These are phyloP conservation scores for Zygaena filipendulae DNA, from an alignment of 2,888 invertebrate species.

Conservation along the genomic window DNA sequence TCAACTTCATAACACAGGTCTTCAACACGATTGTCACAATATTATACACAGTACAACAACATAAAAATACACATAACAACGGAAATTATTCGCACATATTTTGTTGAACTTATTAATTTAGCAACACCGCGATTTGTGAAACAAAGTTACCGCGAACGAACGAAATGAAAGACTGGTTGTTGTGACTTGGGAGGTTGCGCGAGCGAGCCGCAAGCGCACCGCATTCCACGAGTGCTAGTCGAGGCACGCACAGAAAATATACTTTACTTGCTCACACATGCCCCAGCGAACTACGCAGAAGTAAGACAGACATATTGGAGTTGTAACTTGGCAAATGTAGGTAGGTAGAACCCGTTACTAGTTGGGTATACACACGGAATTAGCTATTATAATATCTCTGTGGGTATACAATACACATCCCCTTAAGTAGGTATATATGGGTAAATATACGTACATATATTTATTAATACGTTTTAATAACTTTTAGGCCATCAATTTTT, in stretches of 20 bases:
- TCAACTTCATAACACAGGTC: slow-evolving; percentile 59
- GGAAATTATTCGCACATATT: slow-evolving; percentile 56
- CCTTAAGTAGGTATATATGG: too few species aligned
- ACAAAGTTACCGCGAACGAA: slow-evolving; percentile 43
- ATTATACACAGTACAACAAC: slow-evolving; percentile 43
- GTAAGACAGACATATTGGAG: slow-evolving; percentile 22
- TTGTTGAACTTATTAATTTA: too few species aligned
- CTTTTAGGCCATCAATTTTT: too few species aligned
- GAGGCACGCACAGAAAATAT: slow-evolving; percentile 37
- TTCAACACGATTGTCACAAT: slow-evolving; percentile 42
- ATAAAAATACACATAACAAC: slow-evolving; percentile 46
- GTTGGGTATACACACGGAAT: too few species aligned
- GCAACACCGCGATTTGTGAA: too few species aligned
- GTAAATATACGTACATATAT: too few species aligned
- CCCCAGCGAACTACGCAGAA: slow-evolving; percentile 17
- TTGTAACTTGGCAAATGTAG: slow-evolving; percentile 32
- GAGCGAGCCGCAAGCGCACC: slow-evolving; percentile 52
- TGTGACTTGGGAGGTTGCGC: slow-evolving; percentile 41
- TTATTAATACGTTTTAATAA: too few species aligned
- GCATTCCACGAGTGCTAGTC: slow-evolving; percentile 55
- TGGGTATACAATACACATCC: too few species aligned
- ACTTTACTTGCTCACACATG: slow-evolving; percentile 32
- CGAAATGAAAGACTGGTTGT: slow-evolving; percentile 50
- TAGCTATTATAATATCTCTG: too few species aligned
- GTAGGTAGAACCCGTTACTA: slow-evolving; percentile 57